phyloP scores from a whole-genome alignment of 2,113 vertebrate genomes.

The Euleptes europaea region DNA sequence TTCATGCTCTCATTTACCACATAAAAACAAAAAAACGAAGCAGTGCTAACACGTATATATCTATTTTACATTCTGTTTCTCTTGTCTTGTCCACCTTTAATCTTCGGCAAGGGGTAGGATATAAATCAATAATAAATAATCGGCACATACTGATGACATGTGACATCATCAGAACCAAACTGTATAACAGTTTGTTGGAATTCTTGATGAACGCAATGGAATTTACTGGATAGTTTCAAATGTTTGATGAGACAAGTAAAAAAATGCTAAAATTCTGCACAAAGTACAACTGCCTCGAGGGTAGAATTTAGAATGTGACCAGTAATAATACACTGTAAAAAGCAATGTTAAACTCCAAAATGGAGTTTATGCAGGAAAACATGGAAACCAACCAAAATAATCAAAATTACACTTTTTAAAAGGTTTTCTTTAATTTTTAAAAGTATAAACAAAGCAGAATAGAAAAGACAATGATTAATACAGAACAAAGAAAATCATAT shows the following conservation, averaged over 20 bases:
- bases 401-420: too few relatives aligned
- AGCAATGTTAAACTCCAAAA: neutral
- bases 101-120: too few relatives aligned
- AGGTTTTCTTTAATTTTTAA: too few relatives aligned
- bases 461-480: too few relatives aligned
- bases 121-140: neutral
- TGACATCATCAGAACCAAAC: neutral
- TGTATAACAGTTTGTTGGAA: neutral
- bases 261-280: neutral
- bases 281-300: neutral
- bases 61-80: neutral
- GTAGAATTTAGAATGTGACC: neutral
- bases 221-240: neutral
- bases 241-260: neutral
- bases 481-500: too few relatives aligned
- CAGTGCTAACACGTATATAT: neutral
- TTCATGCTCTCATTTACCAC: constrained; percentile 20
- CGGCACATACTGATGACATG: neutral
- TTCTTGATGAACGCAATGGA: neutral
- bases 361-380: neutral
- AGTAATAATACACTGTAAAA: neutral
- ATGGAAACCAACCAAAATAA: neutral
- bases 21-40: neutral
- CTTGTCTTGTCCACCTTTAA: too few relatives aligned
- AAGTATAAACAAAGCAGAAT: too few relatives aligned